Percentiles rank a stretch among this genome's conserved stretches.
Evolutionary conservation across 2,797 vertebrate genomes (phyloP).

Genomic region (Sebastes trivittatus): DNA sequence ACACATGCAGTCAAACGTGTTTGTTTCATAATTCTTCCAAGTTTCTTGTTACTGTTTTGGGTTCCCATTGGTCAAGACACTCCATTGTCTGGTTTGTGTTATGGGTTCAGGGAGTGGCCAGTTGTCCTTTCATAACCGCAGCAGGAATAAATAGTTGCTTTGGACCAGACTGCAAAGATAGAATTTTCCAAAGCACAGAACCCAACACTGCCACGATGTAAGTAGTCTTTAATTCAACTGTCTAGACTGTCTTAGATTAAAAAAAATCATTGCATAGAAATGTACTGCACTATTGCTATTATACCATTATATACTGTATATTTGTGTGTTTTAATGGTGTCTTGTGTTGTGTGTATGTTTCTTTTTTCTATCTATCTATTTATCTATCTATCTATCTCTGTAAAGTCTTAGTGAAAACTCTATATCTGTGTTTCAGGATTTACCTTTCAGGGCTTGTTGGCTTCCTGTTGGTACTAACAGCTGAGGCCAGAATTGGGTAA

Average conservation of each 20-base stretch:
- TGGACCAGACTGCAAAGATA: not conserved
- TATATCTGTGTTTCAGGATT: slow-evolving; percentile 67
- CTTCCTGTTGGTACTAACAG: slow-evolving; percentile 68
- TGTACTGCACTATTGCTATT: too few relatives aligned
- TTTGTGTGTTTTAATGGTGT: too few relatives aligned
- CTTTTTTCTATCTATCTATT: too few relatives aligned
- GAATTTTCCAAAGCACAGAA: not conserved
- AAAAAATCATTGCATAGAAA: not conserved
- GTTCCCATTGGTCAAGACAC: slow-evolving; percentile 13
- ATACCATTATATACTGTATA: too few relatives aligned
- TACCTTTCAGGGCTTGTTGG: slow-evolving; percentile 64
- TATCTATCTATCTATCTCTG: too few relatives aligned
- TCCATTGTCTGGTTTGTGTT: slow-evolving; percentile 27
- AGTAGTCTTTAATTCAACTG: slow-evolving; percentile 44
- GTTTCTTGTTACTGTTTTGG: not conserved
- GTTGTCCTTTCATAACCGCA: slow-evolving; percentile 55
- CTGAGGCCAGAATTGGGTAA: slow-evolving; percentile 79
- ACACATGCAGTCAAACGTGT: not conserved
- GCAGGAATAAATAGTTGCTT: slow-evolving; percentile 50
- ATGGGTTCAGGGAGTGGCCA: slow-evolving; percentile 58
- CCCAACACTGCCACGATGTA: slow-evolving; percentile 50
- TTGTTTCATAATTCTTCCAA: not conserved
- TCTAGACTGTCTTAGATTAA: not conserved
- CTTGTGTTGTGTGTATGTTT: too few relatives aligned
- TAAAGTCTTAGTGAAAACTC: not conserved